A percentile compares a stretch with the other conserved stretches of the same genome.
Conservation (phyloP, 1,140 invertebrate species). For the Nomia melanderi region DNA sequence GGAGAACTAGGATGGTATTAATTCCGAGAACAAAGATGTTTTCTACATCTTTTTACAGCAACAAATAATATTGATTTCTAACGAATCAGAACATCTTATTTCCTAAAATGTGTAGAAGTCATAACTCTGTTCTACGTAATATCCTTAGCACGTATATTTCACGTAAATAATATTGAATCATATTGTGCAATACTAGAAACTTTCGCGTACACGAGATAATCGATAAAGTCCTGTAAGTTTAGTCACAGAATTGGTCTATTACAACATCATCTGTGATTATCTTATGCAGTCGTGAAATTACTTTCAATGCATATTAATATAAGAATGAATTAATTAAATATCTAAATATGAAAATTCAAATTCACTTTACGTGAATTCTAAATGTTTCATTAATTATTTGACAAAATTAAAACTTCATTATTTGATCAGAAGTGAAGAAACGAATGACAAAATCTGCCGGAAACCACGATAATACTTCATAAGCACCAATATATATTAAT, state of each 20-base stretch:
- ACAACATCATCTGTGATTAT: not conserved
- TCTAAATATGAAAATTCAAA: not conserved
- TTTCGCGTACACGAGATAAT: not conserved
- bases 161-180: constrained; percentile 19
- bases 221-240: constrained; percentile 1
- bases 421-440: not conserved
- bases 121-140: constrained; percentile 5
- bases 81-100: not conserved
- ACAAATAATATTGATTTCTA: not conserved
- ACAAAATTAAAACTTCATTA: not conserved
- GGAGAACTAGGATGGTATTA: not conserved
- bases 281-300: not conserved
- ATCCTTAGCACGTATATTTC: constrained; percentile 4
- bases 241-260: not conserved
- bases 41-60: not conserved
- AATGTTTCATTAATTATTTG: not conserved
- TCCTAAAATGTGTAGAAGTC: not conserved
- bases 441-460: not conserved
- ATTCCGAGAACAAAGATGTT: not conserved
- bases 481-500: not conserved
- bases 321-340: not conserved
- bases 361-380: not conserved
- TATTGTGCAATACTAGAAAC: constrained; percentile 39
- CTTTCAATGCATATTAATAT: not conserved
- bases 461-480: not conserved